Conservation (phyloP, 2,797 vertebrate genomes). For the Tapera naevia region DNA sequence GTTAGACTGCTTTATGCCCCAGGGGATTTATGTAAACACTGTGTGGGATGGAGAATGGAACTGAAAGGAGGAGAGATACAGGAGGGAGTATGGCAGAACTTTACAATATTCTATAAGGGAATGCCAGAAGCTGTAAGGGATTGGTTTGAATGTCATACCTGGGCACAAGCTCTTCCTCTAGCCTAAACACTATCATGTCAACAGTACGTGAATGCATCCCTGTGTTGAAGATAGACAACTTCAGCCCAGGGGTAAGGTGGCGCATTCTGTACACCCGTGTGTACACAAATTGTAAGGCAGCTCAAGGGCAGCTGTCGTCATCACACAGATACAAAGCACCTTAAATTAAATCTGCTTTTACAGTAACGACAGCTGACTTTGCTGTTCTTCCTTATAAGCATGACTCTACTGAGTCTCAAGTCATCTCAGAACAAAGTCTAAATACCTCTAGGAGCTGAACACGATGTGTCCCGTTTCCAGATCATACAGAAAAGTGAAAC, state of each 20-base stretch:
- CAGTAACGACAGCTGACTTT: background rate
- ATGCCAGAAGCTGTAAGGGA: background rate
- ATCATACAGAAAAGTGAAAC: background rate
- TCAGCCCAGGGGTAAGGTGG: background rate
- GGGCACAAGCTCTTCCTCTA: background rate
- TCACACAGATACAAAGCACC: background rate
- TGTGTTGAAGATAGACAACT: background rate
- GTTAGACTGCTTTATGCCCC: background rate
- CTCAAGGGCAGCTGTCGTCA: background rate
- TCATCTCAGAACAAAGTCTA: background rate
- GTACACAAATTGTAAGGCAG: rapidly evolving
- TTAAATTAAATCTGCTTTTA: background rate
- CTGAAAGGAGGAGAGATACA: background rate
- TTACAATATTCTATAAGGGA: background rate
- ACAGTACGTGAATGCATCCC: background rate
- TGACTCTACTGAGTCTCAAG: background rate
- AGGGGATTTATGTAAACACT: background rate
- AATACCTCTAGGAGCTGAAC: background rate
- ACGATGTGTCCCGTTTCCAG: background rate
- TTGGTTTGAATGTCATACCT: background rate
- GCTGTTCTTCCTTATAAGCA: background rate
- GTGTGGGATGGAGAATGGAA: background rate
- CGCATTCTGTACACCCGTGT: rapidly evolving
- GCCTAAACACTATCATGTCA: background rate
- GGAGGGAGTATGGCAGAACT: background rate